Percentiles rank a stretch among this genome's conserved stretches.
These are phyloP conservation scores for Pelvicachromis taeniatus DNA, from an alignment of 2,113 vertebrate genomes.

Conservation along the genomic window DNA sequence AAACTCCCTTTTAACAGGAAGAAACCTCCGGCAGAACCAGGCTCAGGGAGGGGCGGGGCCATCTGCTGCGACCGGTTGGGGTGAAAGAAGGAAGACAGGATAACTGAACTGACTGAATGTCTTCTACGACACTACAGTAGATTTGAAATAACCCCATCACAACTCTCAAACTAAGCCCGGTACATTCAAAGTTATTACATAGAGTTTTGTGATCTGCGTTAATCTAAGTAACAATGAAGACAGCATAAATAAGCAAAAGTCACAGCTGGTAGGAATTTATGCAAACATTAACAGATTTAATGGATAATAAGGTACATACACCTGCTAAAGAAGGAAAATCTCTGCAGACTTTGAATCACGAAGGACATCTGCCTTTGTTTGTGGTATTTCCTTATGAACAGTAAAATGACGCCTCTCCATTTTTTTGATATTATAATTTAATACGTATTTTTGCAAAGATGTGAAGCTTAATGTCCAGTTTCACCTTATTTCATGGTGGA, in stretches of 20 bases:
- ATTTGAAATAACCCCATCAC: background rate
- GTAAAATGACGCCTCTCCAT: background rate
- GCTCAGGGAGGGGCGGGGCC: too few species aligned
- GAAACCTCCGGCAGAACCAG: too few species aligned
- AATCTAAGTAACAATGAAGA: background rate
- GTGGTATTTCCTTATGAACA: background rate
- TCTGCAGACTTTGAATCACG: background rate
- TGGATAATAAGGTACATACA: background rate
- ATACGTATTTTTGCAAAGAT: background rate
- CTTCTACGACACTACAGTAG: background rate
- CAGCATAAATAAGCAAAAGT: background rate
- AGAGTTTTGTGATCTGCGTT: background rate
- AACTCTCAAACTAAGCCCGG: background rate
- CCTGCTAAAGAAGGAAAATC: background rate
- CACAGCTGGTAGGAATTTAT: background rate
- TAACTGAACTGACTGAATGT: too few species aligned
- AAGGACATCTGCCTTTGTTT: background rate
- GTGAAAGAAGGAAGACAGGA: too few species aligned
- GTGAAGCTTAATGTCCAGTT: background rate
- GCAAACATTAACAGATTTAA: background rate
- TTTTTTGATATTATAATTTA: background rate
- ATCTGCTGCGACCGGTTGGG: too few species aligned
- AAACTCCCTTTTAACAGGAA: too few species aligned
- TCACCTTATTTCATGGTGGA: background rate
- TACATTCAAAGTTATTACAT: background rate